phyloP scores from a whole-genome alignment of 2,113 vertebrate species.

The Nettapus auritus region DNA sequence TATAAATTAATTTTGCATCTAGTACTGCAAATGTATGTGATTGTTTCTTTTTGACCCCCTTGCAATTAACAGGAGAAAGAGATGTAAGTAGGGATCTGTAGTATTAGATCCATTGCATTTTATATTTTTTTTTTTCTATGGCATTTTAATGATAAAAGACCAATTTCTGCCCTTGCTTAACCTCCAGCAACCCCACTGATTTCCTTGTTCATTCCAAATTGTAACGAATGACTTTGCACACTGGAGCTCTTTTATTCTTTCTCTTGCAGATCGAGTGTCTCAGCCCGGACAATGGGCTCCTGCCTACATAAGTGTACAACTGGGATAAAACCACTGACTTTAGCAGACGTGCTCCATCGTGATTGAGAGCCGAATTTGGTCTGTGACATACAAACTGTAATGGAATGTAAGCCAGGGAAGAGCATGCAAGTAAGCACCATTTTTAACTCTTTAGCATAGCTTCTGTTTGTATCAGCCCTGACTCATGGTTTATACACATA shows the following conservation, averaged over 20 bases:
- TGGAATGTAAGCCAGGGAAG: neutral
- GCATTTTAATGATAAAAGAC: constrained; percentile 60
- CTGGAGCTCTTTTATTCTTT: constrained; percentile 40
- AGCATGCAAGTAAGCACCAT: constrained; percentile 17
- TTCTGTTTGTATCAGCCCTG: constrained; percentile 13
- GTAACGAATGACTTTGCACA: constrained; percentile 61
- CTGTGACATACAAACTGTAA: neutral
- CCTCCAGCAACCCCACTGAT: constrained; percentile 52
- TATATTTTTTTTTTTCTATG: neutral
- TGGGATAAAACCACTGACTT: constrained; percentile 39
- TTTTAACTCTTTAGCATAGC: constrained; percentile 12
- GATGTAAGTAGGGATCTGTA: neutral
- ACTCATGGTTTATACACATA: neutral
- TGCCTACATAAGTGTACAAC: neutral
- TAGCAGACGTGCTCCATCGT: neutral
- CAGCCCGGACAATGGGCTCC: constrained; percentile 55
- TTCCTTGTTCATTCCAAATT: constrained; percentile 44
- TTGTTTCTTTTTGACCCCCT: neutral
- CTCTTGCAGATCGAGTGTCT: constrained; percentile 55
- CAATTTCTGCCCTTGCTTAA: constrained; percentile 63
- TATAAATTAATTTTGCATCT: constrained; percentile 40
- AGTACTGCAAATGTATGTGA: neutral
- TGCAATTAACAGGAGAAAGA: neutral
- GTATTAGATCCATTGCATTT: neutral
- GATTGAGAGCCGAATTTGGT: neutral